phyloP scores from a whole-genome alignment of 2,113 vertebrate species.

The Embiotoca jacksoni region DNA sequence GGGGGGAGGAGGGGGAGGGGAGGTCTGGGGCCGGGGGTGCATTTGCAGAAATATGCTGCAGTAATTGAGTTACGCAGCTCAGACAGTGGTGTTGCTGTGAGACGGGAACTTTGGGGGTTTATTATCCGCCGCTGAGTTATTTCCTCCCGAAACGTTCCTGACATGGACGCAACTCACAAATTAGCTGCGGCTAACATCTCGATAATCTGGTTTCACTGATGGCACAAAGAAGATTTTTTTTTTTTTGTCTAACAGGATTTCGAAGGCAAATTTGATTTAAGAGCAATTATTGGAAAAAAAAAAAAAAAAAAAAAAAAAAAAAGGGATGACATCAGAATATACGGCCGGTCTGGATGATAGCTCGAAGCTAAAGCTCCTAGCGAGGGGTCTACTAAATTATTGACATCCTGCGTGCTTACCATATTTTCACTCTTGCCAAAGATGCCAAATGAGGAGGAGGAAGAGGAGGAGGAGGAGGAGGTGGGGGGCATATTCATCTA shows the following conservation, averaged over 20 bases:
- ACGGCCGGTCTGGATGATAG: slow-evolving; percentile 37
- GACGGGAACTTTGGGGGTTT: slow-evolving; percentile 31
- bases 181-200: slow-evolving; percentile 41
- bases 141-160: slow-evolving; percentile 41
- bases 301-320: neutral
- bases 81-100: slow-evolving; percentile 59
- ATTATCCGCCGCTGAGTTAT: slow-evolving; percentile 55
- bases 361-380: slow-evolving; percentile 46
- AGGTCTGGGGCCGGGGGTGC: neutral
- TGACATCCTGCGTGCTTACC: slow-evolving; percentile 58
- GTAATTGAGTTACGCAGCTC: slow-evolving; percentile 66
- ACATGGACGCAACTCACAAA: slow-evolving; percentile 44
- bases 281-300: slow-evolving; percentile 12
- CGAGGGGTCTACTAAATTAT: slow-evolving; percentile 65
- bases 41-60: slow-evolving; percentile 51
- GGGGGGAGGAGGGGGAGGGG: rapidly evolving
- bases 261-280: slow-evolving; percentile 16
- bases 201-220: slow-evolving; percentile 22
- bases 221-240: neutral
- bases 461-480: too few species aligned
- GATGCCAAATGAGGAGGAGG: slow-evolving; percentile 61
- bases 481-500: slow-evolving; percentile 57
- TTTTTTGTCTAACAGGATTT: neutral
- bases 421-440: slow-evolving; percentile 62
- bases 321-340: slow-evolving; percentile 36